Base-by-base conservation (phyloP, 2,888 invertebrate species). In the Plemyria rubiginata region DNA sequence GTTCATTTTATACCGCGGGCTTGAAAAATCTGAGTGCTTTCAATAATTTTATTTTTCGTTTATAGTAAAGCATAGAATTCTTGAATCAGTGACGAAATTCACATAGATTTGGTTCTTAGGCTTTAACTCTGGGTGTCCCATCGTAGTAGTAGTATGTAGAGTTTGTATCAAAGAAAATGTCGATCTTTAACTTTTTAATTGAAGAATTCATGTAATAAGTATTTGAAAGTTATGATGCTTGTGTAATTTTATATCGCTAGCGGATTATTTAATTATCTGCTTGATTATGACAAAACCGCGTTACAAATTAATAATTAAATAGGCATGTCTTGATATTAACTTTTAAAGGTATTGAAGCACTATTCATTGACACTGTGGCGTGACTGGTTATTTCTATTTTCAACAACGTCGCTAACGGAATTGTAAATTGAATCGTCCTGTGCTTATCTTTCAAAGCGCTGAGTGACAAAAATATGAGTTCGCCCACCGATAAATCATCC, bases 391-490 rank as follows among this genome's bases (percentile, higher is more conserved):
- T 48, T 60, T 50, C 65, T 68, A 62, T 64, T 70, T 69, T 65
- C 52, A 62, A 65, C 62, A 53, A 66, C 65, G 64, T 54, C 58
- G 66, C 13, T 63, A 54, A 66, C 68, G 66, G 58, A 64, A 70
- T 16, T 45, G 63, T 72, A 67, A 74, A 71, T 64, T 49, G 68
- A 74, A 69, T 60, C 62, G 55, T 45, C 40, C 41, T 52, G 32
- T 54, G 53, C 52, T 59, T 52, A 55, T 63, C 46, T 59, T 56
- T 54, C 48, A 62, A 71, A 66, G 56, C 73, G 70, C 70, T 64
- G 55, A 72, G 67, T 74, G 73, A 70, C 72, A 70, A 72, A 72
- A 72, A 70, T 67, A 57, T 65, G 65, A 72, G 46, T 67, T 48
- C 22, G 45, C 45, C 22, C 66, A 63, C 65, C 60, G 60, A 67